phyloP scores from a whole-genome alignment of 2,888 invertebrate species.

The Mesochorus sp. region DNA sequence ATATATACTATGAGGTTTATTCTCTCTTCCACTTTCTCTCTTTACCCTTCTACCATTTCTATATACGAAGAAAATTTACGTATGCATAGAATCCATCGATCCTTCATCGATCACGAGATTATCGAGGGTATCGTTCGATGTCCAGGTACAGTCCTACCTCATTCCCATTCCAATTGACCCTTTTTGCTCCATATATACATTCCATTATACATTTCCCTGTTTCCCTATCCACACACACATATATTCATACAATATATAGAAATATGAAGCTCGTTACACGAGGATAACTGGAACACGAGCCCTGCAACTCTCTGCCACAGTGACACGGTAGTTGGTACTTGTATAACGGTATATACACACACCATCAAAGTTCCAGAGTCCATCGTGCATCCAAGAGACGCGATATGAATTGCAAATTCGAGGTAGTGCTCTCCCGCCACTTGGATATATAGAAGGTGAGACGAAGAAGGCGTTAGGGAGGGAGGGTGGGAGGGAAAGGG shows the following conservation, averaged over 20 bases:
- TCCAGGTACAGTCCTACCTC: neutral
- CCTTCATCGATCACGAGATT: slow-evolving; percentile 36
- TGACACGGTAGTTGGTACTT: slow-evolving; percentile 60
- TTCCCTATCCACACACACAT: slow-evolving; percentile 2
- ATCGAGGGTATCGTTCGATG: slow-evolving; percentile 7
- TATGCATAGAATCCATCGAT: slow-evolving; percentile 34
- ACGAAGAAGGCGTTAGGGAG: neutral
- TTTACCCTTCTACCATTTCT: neutral
- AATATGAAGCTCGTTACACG: slow-evolving; percentile 31
- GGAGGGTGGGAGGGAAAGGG: neutral
- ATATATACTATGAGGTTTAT: too few species aligned
- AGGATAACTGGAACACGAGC: slow-evolving; percentile 16
- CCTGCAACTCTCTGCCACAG: slow-evolving; percentile 46
- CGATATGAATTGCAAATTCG: slow-evolving; percentile 75
- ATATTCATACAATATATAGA: neutral
- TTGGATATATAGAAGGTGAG: slow-evolving; percentile 1
- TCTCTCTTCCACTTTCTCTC: neutral
- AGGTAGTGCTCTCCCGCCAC: slow-evolving; percentile 31
- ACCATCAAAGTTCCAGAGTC: slow-evolving; percentile 63
- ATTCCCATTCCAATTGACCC: too few species aligned
- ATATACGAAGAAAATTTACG: slow-evolving; percentile 12
- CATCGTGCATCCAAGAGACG: slow-evolving; percentile 72
- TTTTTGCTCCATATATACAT: too few species aligned
- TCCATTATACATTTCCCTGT: neutral
- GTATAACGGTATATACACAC: too few species aligned